Evolutionary conservation across 2,888 invertebrate species (phyloP).

Genomic region (Pyrochroa serraticornis): DNA sequence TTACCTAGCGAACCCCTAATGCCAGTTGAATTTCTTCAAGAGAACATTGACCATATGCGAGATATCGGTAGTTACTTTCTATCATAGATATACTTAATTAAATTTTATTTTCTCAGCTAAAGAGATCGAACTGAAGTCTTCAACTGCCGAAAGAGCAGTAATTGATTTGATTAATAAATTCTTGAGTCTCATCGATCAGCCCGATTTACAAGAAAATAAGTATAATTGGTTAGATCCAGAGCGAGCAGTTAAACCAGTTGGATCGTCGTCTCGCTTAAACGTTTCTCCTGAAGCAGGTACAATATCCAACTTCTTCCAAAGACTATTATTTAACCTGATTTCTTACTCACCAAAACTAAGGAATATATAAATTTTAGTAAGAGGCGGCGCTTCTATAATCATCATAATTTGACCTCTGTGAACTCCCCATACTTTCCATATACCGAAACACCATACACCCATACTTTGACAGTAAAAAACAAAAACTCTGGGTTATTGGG

Average conservation of each 20-base stretch:
- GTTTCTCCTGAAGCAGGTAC: constrained; percentile 65
- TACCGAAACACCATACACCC: too few species aligned
- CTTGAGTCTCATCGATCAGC: constrained; percentile 66
- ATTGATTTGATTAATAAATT: constrained; percentile 80
- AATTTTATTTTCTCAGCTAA: constrained; percentile 47
- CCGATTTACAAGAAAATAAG: constrained; percentile 64
- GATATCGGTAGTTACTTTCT: constrained; percentile 52
- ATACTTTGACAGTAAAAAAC: too few species aligned
- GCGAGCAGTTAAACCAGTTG: constrained; percentile 65
- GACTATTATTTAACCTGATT: neutral
- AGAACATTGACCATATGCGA: constrained; percentile 65
- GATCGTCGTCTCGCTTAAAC: constrained; percentile 64
- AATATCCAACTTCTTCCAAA: neutral
- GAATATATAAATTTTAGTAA: too few species aligned
- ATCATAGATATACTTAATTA: neutral
- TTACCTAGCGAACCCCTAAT: constrained; percentile 68
- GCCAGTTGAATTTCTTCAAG: constrained; percentile 66
- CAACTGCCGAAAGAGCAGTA: constrained; percentile 76
- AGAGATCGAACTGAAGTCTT: constrained; percentile 65
- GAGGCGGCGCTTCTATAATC: too few species aligned
- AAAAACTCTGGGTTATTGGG: too few species aligned
- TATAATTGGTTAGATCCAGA: constrained; percentile 70
- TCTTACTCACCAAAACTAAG: neutral
- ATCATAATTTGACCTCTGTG: too few species aligned
- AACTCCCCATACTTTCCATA: neutral